A percentile compares a stretch with the other conserved stretches of the same genome.
These are phyloP conservation scores for Nephrotoma flavescens DNA, from an alignment of 2,888 invertebrate species.

Conservation along the genomic window DNA sequence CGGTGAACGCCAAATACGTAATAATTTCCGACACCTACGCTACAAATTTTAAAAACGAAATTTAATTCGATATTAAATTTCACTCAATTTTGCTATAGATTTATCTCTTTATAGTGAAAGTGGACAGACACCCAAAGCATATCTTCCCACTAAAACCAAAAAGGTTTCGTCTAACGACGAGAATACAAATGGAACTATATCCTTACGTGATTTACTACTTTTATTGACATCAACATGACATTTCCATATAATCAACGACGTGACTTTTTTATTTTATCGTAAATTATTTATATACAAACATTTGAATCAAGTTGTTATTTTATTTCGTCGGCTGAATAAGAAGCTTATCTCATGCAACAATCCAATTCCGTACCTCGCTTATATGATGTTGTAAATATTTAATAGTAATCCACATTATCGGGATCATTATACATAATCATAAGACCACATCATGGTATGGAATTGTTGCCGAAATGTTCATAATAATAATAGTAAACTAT, in stretches of 20 bases:
- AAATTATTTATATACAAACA: not conserved
- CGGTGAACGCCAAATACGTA: not conserved
- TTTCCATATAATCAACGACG: not conserved
- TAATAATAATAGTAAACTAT: too few relatives aligned
- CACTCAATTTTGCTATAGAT: not conserved
- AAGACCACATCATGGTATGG: too few relatives aligned
- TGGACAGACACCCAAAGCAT: not conserved
- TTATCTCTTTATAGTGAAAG: not conserved
- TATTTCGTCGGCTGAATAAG: not conserved
- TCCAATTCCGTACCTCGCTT: not conserved
- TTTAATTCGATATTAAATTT: not conserved
- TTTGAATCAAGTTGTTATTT: not conserved
- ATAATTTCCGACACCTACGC: not conserved
- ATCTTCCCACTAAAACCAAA: not conserved
- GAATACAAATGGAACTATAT: not conserved
- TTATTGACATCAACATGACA: not conserved
- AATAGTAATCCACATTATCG: too few relatives aligned
- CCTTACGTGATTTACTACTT: not conserved
- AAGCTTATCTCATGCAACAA: not conserved
- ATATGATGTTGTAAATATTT: too few relatives aligned
- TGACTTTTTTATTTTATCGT: not conserved
- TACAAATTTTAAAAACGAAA: not conserved
- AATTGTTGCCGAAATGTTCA: too few relatives aligned
- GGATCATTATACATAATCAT: too few relatives aligned
- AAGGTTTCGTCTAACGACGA: not conserved